Evolutionary conservation across 1,140 invertebrate genomes (phyloP), one percentile per base, ranked within the genome.

Genomic region (Anthonomus grandis): DNA sequence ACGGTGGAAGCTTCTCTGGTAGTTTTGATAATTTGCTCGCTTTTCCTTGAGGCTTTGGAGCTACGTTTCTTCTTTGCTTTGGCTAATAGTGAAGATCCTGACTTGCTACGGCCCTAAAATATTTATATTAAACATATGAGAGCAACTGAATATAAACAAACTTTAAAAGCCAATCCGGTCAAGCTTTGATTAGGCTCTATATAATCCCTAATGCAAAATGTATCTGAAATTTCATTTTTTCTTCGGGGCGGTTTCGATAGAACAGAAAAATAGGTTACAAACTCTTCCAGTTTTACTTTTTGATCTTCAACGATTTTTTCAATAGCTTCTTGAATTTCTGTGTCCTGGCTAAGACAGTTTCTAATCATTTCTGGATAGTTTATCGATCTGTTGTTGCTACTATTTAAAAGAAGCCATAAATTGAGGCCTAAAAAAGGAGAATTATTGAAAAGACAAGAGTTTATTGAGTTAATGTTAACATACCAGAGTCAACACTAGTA

Each of bases 41-140:
- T 42, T 42, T 23, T 52, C 19, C 38, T 52, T 2, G 50, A 52
- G 27, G n/a, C 21, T 31, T 27, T 52, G 13, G 46, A 48, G n/a
- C 50, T 42, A 15, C 22, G 17, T 12, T 24, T 23, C 6, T 17
- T n/a, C 13, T 42, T 41, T n/a, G 42, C 9, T 24, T 41, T 38
- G n/a, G n/a, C n/a, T n/a, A n/a, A n/a, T 23, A 23, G 9, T 6
- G 38, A 52, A 24, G 50, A 48, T 12, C 42, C 34, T n/a, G 50
- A 41, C 25, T 52, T 52, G 13, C 21, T 25, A 10, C 37, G 36
- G 6, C 19, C n/a, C 50, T 52, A 25, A 10, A 39, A 37, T n/a
- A 13, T 21, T 21, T 8, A 21, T 37, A 37, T 21, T n/a, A n/a
- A n/a, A n/a, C n/a, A n/a, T n/a, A n/a, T n/a, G n/a, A n/a, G n/a